phyloP scores from a whole-genome alignment of 2,797 vertebrate species.

The Kryptopterus vitreolus region DNA sequence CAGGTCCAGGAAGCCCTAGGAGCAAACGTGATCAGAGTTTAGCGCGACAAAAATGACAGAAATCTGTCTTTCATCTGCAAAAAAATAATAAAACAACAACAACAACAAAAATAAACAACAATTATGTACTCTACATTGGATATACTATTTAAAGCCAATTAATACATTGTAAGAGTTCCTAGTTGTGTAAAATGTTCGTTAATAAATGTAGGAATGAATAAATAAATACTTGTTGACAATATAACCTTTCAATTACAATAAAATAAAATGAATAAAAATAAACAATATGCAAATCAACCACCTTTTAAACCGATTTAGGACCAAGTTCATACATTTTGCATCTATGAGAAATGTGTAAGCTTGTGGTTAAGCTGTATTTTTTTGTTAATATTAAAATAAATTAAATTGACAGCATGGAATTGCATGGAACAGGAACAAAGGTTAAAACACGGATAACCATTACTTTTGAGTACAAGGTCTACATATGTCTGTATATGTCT shows the following conservation, averaged over 20 bases:
- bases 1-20: slow-evolving; percentile 91
- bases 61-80: not conserved
- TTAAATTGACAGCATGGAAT: no score
- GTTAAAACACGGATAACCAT: not conserved
- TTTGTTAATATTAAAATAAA: not conserved
- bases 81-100: not conserved
- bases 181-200: not conserved
- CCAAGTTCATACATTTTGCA: not conserved
- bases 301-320: not conserved
- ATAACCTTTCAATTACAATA: no score
- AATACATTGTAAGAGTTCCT: not conserved
- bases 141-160: not conserved
- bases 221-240: not conserved
- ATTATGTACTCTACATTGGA: not conserved
- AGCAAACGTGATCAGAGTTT: slow-evolving; percentile 24
- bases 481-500: no score
- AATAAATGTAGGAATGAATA: not conserved
- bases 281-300: not conserved
- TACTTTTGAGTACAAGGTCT: not conserved
- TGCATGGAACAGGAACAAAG: not conserved
- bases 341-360: not conserved
- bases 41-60: not conserved
- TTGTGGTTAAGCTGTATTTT: not conserved
- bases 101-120: no score
- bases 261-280: not conserved